These are phyloP conservation scores for Sclerurus mexicanus DNA, from an alignment of 2,113 vertebrate genomes.

Conservation along the genomic window DNA sequence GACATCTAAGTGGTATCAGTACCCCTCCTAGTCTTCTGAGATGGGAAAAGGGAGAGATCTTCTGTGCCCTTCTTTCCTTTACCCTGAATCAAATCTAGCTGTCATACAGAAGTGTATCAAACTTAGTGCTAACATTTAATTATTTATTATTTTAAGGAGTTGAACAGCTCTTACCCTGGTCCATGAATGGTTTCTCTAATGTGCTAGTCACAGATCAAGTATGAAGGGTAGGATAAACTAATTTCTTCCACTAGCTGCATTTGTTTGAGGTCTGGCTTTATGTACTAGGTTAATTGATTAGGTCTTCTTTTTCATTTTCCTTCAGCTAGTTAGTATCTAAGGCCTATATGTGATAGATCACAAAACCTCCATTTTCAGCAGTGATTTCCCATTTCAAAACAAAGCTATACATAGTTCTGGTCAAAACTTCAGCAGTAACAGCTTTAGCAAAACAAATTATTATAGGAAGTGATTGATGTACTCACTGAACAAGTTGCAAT, in stretches of 20 bases:
- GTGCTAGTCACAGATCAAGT: not conserved
- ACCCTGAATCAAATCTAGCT: not conserved
- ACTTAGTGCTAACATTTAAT: not conserved
- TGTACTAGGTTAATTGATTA: not conserved
- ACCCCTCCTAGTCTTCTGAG: not conserved
- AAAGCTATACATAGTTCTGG: constrained; percentile 5
- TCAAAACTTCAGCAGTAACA: constrained; percentile 4
- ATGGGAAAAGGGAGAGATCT: not conserved
- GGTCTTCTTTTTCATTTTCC: not conserved
- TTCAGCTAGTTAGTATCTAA: not conserved
- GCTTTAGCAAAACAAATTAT: constrained; percentile 41
- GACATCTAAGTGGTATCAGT: not conserved
- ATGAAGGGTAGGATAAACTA: not conserved
- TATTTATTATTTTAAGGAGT: not conserved
- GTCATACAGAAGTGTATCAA: not conserved
- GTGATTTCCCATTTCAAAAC: not conserved
- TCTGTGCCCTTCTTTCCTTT: not conserved
- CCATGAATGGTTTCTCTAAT: not conserved
- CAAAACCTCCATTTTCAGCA: not conserved
- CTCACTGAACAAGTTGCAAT: constrained; percentile 39
- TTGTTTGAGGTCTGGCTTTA: not conserved
- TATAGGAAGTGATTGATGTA: constrained; percentile 43
- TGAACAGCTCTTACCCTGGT: not conserved
- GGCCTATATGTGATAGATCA: not conserved
- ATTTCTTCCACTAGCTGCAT: not conserved